Conservation (phyloP, 2,888 invertebrate species). For the Drosophila atripex region DNA sequence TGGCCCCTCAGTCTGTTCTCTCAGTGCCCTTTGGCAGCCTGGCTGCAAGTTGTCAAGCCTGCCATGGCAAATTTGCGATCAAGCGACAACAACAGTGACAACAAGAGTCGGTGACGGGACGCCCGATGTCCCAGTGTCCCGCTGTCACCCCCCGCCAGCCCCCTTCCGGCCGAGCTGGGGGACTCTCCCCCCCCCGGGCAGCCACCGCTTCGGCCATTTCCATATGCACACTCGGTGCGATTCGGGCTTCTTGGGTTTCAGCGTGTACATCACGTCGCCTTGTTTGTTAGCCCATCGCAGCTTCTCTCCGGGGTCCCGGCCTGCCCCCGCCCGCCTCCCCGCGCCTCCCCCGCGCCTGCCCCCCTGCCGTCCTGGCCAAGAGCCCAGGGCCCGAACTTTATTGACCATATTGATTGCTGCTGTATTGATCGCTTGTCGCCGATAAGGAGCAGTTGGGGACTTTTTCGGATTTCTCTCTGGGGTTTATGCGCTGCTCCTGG, state of each 20-base stretch:
- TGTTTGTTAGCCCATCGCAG: conserved; percentile 42
- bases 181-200: conserved; percentile 17
- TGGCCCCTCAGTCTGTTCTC: background rate
- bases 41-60: conserved; percentile 73
- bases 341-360: background rate
- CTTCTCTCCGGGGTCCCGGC: conserved; percentile 17
- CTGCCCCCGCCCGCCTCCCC: background rate
- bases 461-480: conserved; percentile 6
- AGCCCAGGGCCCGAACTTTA: conserved; percentile 60
- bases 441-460: conserved; percentile 61
- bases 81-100: conserved; percentile 77
- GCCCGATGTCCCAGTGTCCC: conserved; percentile 31
- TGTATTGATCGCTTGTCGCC: conserved; percentile 75
- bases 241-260: conserved; percentile 70
- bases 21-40: conserved; percentile 19
- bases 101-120: conserved; percentile 70
- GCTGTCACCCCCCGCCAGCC: conserved; percentile 3
- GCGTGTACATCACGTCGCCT: conserved; percentile 74
- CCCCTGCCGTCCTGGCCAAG: background rate
- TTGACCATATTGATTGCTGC: conserved; percentile 79
- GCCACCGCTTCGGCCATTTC: conserved; percentile 19
- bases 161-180: conserved; percentile 7
- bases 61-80: conserved; percentile 77
- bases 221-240: conserved; percentile 52
- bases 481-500: background rate